Evolutionary conservation across 2,888 invertebrate species (phyloP), one percentile per base, ranked within the genome.

Genomic region (Himalopsyche tibetana): DNA sequence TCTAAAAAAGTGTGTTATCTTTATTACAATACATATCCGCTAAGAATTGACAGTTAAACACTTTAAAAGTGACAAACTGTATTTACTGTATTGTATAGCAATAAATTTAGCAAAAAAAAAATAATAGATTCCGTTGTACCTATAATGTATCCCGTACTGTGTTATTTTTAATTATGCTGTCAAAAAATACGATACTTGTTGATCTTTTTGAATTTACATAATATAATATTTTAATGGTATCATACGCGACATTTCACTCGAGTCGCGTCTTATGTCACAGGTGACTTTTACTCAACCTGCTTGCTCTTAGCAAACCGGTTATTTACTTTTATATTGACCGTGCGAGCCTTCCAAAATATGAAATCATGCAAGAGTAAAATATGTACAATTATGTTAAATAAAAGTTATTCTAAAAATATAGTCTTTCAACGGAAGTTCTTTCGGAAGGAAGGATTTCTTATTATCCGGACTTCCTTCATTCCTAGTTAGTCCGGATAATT

Each of bases 211-310:
- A 19, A 28, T 63, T 63, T 63, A 63, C 19, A 19, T 63, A 63
- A 63, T 51, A 51, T 15, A 8, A 15, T 63, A 11, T 63, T 63
- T 63, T 63, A 63, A 63, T 19, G 28, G 19, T 28, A 63, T 63
- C 63, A 6, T 63, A 63, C 28, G 63, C 63, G 63, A 63, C 63
- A 63, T 63, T 63, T 63, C 63, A 51, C 51, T 63, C 63, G 63
- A n/a, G 63, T 8, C 9, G 63, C 19, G 19, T 63, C 63, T 63
- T 63, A 63, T 63, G 19, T 63, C 63, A 63, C 63, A 63, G 63
- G 63, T 63, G 63, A 63, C 63, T 63, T 63, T 63, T 63, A 63
- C 63, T 19, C 19, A 19, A 63, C 19, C 28, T 63, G 19, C n/a
- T 28, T 28, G 19, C 63, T 63, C 63, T 63, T 19, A 63, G n/a